Conservation (phyloP, 1,140 invertebrate species). For the Ephestia elutella region DNA sequence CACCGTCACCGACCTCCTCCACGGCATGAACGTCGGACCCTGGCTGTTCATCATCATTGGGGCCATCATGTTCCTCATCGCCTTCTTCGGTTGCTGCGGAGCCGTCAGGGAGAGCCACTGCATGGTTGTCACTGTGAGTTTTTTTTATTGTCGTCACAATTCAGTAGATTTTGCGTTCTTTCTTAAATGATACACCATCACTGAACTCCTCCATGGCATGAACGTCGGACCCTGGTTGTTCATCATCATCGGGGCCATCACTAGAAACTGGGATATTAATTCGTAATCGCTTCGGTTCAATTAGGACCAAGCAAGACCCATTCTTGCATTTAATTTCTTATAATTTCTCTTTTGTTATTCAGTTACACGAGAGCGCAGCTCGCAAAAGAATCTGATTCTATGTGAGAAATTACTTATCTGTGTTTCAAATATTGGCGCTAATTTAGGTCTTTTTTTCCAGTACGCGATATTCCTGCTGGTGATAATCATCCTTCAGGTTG, state of each 20-base stretch:
- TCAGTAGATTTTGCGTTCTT: conserved; percentile 70
- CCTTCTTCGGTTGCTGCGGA: conserved; percentile 91
- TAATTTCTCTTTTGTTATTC: too few relatives aligned
- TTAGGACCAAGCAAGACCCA: too few relatives aligned
- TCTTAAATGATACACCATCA: conserved; percentile 69
- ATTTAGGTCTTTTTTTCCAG: conserved; percentile 73
- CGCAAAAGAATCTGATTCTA: too few relatives aligned
- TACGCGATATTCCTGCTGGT: conserved; percentile 79
- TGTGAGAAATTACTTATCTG: too few relatives aligned
- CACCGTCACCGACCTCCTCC: conserved; percentile 67
- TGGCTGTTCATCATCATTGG: conserved; percentile 83
- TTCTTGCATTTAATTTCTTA: too few relatives aligned
- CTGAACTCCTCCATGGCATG: conserved; percentile 67
- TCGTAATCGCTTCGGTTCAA: too few relatives aligned
- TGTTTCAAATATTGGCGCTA: too few relatives aligned
- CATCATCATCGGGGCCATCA: conserved; percentile 82
- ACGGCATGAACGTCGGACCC: conserved; percentile 73
- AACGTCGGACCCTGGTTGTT: conserved; percentile 77
- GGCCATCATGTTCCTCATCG: conserved; percentile 82
- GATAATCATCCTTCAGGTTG: conserved; percentile 79
- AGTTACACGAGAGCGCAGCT: too few relatives aligned
- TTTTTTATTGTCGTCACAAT: background rate
- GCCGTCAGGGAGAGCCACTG: conserved; percentile 88
- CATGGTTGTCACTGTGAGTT: conserved; percentile 85
- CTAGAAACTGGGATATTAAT: too few relatives aligned